Evolutionary conservation across 2,797 vertebrate species (phyloP).

Genomic region (Eulemur coronatus): DNA sequence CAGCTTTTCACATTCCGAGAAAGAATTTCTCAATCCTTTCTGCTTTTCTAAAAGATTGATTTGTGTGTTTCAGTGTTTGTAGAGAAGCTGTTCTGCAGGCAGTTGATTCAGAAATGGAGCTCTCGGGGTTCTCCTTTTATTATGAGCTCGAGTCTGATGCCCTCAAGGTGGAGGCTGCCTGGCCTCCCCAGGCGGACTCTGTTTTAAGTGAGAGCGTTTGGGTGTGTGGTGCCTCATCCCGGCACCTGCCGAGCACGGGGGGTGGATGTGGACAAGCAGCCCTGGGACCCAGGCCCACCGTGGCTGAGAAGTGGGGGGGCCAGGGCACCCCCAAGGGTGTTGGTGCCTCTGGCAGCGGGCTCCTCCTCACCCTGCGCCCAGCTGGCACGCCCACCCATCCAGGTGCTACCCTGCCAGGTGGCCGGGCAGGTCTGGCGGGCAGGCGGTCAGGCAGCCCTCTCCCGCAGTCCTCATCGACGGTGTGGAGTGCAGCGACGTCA

Average conservation of each 20-base stretch:
- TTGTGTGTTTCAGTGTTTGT: rapidly evolving
- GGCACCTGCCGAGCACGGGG: not conserved
- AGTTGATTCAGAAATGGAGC: rapidly evolving
- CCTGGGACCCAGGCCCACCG: not conserved
- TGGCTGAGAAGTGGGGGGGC: not conserved
- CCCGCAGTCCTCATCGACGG: conserved; percentile 95
- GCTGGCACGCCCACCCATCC: not conserved
- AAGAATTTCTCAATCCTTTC: too few relatives aligned
- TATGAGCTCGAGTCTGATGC: rapidly evolving
- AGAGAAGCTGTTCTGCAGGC: rapidly evolving
- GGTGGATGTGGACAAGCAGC: not conserved
- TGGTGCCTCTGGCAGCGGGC: not conserved
- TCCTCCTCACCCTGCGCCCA: not conserved
- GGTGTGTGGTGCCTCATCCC: not conserved
- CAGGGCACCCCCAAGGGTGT: not conserved
- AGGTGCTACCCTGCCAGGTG: not conserved
- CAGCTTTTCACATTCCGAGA: not conserved
- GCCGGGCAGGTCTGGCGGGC: not conserved
- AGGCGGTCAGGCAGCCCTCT: not conserved
- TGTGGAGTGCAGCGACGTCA: conserved; percentile 98
- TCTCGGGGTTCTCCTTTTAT: not conserved
- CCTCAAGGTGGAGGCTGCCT: not conserved
- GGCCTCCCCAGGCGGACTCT: not conserved
- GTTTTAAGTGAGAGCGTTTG: not conserved
- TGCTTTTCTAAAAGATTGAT: not conserved